These are phyloP conservation scores for Drosophila mettleri DNA, from an alignment of 2,888 invertebrate species.

Conservation along the genomic window DNA sequence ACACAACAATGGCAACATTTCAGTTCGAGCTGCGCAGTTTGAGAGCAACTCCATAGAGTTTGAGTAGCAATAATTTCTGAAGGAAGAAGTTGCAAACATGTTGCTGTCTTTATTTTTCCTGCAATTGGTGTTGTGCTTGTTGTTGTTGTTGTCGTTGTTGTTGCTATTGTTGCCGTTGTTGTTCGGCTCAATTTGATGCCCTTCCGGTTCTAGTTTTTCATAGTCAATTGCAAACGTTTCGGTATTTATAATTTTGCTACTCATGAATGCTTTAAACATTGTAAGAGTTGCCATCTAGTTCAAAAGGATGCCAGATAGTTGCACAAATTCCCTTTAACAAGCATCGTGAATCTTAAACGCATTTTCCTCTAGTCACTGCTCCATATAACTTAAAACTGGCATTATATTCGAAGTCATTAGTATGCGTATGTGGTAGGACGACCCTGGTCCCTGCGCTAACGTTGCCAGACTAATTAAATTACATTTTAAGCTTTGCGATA, in stretches of 20 bases:
- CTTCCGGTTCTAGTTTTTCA: conserved; percentile 23
- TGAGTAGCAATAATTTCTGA: conserved; percentile 20
- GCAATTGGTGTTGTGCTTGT: no score
- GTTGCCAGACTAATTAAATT: conserved; percentile 75
- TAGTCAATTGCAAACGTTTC: conserved; percentile 14
- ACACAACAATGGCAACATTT: conserved; percentile 32
- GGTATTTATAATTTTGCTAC: neutral
- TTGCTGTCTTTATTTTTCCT: conserved; percentile 1
- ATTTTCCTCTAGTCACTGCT: neutral
- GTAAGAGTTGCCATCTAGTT: neutral
- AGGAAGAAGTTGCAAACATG: conserved; percentile 17
- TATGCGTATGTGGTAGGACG: conserved; percentile 16
- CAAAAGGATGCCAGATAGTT: neutral
- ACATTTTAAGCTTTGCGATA: conserved; percentile 38
- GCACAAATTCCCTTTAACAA: neutral
- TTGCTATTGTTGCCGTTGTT: conserved; percentile 5
- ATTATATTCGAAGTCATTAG: conserved; percentile 41
- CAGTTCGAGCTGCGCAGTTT: conserved; percentile 32
- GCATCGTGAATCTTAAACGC: neutral
- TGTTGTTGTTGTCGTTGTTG: conserved; percentile 5
- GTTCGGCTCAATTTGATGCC: conserved; percentile 15
- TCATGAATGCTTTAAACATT: conserved; percentile 1
- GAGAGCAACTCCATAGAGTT: conserved; percentile 18
- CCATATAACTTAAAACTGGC: neutral
- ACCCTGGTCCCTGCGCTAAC: neutral